Evolutionary conservation across 2,888 invertebrate species (phyloP).

Genomic region (Caenorhabditis uteleia): DNA sequence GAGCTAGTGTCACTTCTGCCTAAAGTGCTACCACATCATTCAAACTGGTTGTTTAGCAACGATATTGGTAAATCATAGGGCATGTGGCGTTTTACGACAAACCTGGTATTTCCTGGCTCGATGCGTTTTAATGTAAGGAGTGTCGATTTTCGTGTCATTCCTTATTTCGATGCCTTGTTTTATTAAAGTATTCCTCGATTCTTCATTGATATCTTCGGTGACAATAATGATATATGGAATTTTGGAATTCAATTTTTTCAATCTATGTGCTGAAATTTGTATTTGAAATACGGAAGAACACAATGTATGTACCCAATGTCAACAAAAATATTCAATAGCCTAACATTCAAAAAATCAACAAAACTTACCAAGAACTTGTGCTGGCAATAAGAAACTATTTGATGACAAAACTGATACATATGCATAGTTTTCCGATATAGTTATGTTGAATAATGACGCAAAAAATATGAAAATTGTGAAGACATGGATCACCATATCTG

Average conservation of each 20-base stretch:
- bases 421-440: slow-evolving; percentile 36
- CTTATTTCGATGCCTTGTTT: slow-evolving; percentile 40
- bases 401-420: slow-evolving; percentile 51
- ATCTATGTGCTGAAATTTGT: slow-evolving; percentile 42
- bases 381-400: slow-evolving; percentile 52
- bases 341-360: too few species aligned
- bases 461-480: too few species aligned
- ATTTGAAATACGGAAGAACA: too few species aligned
- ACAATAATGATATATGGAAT: slow-evolving; percentile 56
- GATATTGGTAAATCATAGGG: not conserved
- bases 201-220: slow-evolving; percentile 51
- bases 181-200: slow-evolving; percentile 35
- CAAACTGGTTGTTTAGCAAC: not conserved
- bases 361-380: slow-evolving; percentile 57
- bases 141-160: slow-evolving; percentile 54
- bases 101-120: slow-evolving; percentile 59
- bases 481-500: too few species aligned
- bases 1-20: not conserved
- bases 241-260: slow-evolving; percentile 37
- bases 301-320: too few species aligned
- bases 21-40: not conserved
- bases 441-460: too few species aligned
- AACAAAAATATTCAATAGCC: too few species aligned
- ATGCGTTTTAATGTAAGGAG: slow-evolving; percentile 55
- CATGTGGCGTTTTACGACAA: slow-evolving; percentile 3